Percentiles rank a stretch among this genome's conserved stretches.
These are phyloP conservation scores for Petromus typicus DNA, from an alignment of 2,113 vertebrate species.

Conservation along the genomic window DNA sequence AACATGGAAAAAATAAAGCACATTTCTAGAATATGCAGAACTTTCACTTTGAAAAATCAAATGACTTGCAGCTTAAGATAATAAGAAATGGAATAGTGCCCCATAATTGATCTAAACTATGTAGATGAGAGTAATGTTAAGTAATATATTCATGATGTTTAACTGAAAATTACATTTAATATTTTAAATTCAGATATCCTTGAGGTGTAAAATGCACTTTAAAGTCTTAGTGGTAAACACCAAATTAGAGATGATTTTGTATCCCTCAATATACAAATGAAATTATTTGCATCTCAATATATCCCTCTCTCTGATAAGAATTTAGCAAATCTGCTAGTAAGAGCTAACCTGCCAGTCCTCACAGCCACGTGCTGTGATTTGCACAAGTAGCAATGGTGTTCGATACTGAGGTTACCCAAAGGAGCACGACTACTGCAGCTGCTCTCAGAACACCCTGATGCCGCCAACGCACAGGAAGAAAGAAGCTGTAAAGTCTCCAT, in stretches of 20 bases:
- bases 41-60: background rate
- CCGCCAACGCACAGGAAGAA: background rate
- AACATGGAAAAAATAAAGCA: background rate
- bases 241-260: background rate
- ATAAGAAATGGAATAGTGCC: background rate
- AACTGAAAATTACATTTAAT: background rate
- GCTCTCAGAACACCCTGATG: background rate
- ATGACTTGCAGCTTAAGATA: background rate
- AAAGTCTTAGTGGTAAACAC: background rate
- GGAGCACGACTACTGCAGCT: background rate
- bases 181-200: background rate
- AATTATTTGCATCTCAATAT: constrained; percentile 47
- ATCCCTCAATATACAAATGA: background rate
- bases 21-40: background rate
- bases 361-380: no score
- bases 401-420: no score
- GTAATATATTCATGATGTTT: background rate
- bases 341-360: no score
- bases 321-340: background rate
- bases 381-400: no score
- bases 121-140: background rate
- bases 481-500: background rate
- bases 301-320: background rate
- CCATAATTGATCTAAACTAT: background rate
- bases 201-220: background rate